Evolutionary conservation across 2,888 invertebrate genomes (phyloP), one percentile per base, ranked within the genome.

Genomic region (Lasioglossum oenotherae): DNA sequence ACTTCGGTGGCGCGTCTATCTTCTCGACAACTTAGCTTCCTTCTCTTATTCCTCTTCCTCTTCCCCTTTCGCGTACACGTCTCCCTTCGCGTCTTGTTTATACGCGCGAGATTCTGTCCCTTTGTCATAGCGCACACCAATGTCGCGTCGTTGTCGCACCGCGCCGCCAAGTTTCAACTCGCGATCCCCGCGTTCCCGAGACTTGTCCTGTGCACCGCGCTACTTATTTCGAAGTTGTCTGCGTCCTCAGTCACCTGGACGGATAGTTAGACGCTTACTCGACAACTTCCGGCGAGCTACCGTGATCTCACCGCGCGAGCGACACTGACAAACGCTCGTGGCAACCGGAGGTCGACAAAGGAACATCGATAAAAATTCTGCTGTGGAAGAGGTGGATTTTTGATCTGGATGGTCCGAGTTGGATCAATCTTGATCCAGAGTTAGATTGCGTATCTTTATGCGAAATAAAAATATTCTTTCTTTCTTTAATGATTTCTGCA

Each of bases 161-260:
- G 35, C 38, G 4, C 35, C 35, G 76, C 67, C 75, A 81, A 85
- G 67, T 81, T 79, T 69, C 76, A 77, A 73, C 69, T 64, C 67
- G 72, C 79, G 85, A 87, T 85, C 80, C 74, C 78, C 80, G 74
- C 72, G 83, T 78, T 79, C 44, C 77, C 83, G 69, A 78, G 74
- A 86, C 84, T 82, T 67, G 72, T 72, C 76, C 75, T 53, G n/a
- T 67, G 78, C 80, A 57, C 76, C 57, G 44, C 78, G 44, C 78
- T 73, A 76, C 82, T 84, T 80, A 83, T 81, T 83, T 69, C 67
- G 75, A 87, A 88, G 67, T 87, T 81, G 80, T 57, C 87, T 44
- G 67, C 74, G 73, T 35, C 31, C 78, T 64, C 72, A 46, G 27
- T 49, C 80, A 69, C 77, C 64, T 64, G 16, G 44, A 49, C n/a